Base-by-base conservation (phyloP, 2,113 vertebrate genomes). In the Passer montanus region DNA sequence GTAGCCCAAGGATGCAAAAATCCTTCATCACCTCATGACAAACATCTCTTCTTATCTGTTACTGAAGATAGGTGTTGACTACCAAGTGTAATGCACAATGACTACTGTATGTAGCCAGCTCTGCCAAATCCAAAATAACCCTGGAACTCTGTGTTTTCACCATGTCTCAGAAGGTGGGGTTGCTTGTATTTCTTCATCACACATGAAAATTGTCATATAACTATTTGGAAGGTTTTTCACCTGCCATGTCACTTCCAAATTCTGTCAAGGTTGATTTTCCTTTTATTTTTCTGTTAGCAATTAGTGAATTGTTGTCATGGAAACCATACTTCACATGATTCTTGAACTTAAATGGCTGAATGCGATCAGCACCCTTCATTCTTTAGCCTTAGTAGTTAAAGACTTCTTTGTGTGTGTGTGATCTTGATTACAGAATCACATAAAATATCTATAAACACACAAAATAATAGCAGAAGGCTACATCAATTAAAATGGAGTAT, bases 301-400 rank as follows among this genome's bases (percentile, higher is more conserved):
- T 98, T 98, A 98, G 96, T 96, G 95, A 93, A 93, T 98, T 96
- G 98, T 98, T 98, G 98, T 94, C 97, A 98, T 98, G 97, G 98
- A 96, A 98, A 98, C 98, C 93, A 97, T 67, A 89, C 94, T 98
- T 98, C 96, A 96, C 92, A 97, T 95, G 90, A 96, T 98, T 98
- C 97, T 97, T 97, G 97, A 98, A 98, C 97, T 98, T 98, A 97
- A 97, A 97, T 95, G 94, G 72, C 92, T 98, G 96, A 94, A 98
- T 97, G 67, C 96, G 96, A 98, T 98, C 96, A 95, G 78, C 94
- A 90, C 59, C 67, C 82, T 95, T 89, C 74, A 55, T 39, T 92
- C 81, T 95, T 82, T 84, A 96, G 84, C 66, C 66, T 97, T 67
- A 67, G 59, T 82, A 94, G 93, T 94, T 83, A 83, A 85, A 96